Evolutionary conservation across 1,140 invertebrate species (phyloP).

Genomic region (Ridgeia piscesae): DNA sequence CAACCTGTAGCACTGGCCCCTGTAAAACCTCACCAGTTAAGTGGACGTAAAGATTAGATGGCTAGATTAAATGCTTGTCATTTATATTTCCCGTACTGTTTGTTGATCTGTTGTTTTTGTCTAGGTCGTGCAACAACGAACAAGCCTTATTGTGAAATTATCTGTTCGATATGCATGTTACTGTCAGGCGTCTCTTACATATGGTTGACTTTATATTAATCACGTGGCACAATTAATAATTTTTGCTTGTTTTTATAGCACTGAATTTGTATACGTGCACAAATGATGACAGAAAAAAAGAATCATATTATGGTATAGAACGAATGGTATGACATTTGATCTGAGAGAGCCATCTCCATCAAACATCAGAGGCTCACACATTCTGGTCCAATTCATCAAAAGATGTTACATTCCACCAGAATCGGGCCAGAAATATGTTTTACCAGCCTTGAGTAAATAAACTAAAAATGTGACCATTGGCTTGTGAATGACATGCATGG

Average conservation of each 20-base stretch:
- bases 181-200: background rate
- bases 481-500: no score
- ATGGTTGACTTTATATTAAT: background rate
- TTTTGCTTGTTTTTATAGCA: no score
- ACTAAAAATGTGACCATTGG: no score
- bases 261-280: no score
- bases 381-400: background rate
- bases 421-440: background rate
- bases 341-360: background rate
- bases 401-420: background rate
- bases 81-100: background rate
- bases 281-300: background rate
- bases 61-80: background rate
- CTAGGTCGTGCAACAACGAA: background rate
- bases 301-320: background rate
- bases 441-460: no score
- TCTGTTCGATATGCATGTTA: background rate
- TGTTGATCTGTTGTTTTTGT: background rate
- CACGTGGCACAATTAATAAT: no score
- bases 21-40: background rate
- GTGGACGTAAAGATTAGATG: background rate
- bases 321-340: background rate
- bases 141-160: background rate
- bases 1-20: background rate
- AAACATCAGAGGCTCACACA: background rate